Percentiles rank a stretch among this genome's conserved stretches.
phyloP scores from a whole-genome alignment of 2,888 invertebrate species.

The Buathra laborator region DNA sequence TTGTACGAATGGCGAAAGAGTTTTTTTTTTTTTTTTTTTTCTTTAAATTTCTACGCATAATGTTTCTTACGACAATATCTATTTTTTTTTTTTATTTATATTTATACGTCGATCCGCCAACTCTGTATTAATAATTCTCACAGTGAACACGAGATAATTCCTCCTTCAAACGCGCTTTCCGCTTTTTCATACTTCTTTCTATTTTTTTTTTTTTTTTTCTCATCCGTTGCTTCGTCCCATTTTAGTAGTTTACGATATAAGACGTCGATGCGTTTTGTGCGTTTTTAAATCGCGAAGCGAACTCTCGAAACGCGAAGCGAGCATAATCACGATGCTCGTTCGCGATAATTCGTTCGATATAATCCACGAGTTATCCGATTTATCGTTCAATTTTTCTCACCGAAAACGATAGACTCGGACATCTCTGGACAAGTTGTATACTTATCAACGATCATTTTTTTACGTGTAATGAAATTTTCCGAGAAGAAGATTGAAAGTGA shows the following conservation, averaged over 20 bases:
- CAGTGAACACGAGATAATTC: constrained; percentile 66
- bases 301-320: constrained; percentile 20
- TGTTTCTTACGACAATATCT: constrained; percentile 52
- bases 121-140: constrained; percentile 53
- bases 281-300: constrained; percentile 52
- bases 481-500: constrained; percentile 70
- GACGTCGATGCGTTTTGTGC: constrained; percentile 56
- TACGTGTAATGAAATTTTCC: constrained; percentile 79
- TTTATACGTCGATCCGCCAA: constrained; percentile 58
- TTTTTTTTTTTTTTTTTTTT: constrained; percentile 13
- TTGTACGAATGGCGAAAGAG: constrained; percentile 53
- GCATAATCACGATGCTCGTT: constrained; percentile 11
- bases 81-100: constrained; percentile 37
- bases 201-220: constrained; percentile 24
- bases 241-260: constrained; percentile 30
- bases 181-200: constrained; percentile 22
- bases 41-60: constrained; percentile 48
- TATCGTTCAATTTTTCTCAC: constrained; percentile 13
- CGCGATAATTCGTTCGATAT: constrained; percentile 36
- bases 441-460: constrained; percentile 65
- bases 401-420: constrained; percentile 35
- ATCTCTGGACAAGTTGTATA: constrained; percentile 20
- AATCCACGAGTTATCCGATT: background rate
- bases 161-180: constrained; percentile 53
- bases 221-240: background rate